Percentiles rank a stretch among this genome's conserved stretches.
Conservation (phyloP, 2,888 invertebrate genomes). For the Clistopyga incitator region DNA sequence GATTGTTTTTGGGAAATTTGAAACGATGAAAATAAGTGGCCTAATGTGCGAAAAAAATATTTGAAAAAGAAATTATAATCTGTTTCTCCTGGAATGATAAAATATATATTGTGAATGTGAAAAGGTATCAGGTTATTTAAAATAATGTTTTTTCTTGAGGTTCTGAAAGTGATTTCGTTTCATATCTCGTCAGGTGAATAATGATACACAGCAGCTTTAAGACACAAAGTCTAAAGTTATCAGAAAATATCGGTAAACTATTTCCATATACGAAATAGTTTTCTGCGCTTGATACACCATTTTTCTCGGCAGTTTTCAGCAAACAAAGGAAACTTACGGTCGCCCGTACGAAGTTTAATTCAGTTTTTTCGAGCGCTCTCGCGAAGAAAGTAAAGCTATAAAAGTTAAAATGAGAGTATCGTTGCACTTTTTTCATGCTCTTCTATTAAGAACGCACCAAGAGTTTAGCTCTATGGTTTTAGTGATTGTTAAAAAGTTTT, state of each 20-base stretch:
- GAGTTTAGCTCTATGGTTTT: neutral
- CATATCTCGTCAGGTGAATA: neutral
- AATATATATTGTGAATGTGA: neutral
- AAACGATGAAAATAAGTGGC: no score
- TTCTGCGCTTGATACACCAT: neutral
- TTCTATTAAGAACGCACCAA: neutral
- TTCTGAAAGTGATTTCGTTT: neutral
- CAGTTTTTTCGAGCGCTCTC: constrained; percentile 3
- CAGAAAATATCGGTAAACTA: constrained; percentile 14
- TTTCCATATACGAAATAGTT: constrained; percentile 23
- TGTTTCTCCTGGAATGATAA: neutral
- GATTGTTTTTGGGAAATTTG: neutral
- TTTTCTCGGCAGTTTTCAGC: constrained; percentile 10
- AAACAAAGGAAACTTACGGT: constrained; percentile 14
- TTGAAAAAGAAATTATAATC: no score
- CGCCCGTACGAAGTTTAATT: neutral
- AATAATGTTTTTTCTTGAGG: neutral
- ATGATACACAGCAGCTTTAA: neutral
- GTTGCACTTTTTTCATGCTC: neutral
- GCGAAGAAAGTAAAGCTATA: neutral
- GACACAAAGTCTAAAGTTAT: neutral
- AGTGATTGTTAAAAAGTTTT: constrained; percentile 14
- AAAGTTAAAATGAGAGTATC: constrained; percentile 2
- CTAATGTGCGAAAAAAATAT: no score
- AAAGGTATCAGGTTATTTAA: neutral